phyloP scores from a whole-genome alignment of 2,888 invertebrate species.

The Cryptocheilus praepositus region DNA sequence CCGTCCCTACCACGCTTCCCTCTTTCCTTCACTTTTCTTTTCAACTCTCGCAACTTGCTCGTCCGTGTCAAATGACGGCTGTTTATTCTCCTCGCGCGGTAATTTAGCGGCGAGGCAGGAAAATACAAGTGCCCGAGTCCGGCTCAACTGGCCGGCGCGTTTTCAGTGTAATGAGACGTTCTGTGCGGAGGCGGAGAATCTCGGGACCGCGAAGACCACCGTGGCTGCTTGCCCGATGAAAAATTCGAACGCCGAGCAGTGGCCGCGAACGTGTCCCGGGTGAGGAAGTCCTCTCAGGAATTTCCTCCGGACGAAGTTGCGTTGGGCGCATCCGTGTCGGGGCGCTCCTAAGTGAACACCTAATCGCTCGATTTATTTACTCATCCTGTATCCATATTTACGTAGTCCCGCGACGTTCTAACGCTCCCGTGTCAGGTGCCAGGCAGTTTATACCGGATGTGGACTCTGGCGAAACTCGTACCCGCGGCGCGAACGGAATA shows the following conservation, averaged over 20 bases:
- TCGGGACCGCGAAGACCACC: conserved; percentile 22
- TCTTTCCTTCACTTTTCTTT: conserved; percentile 10
- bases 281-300: background rate
- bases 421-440: no score
- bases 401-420: no score
- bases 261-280: conserved; percentile 1
- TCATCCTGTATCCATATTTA: no score
- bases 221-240: conserved; percentile 19
- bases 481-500: no score
- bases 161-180: conserved; percentile 44
- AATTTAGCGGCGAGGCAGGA: conserved; percentile 22
- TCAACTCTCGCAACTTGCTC: conserved; percentile 11
- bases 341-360: no score
- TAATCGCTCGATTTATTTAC: no score
- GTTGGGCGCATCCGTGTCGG: no score
- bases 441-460: no score
- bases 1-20: background rate
- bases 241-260: conserved; percentile 25
- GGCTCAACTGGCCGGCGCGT: conserved; percentile 12
- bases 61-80: conserved; percentile 31
- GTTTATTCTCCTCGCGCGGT: conserved; percentile 27
- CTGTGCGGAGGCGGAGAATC: conserved; percentile 26
- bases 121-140: conserved; percentile 9
- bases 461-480: no score
- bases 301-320: conserved; percentile 1